Conservation (phyloP, 2,113 vertebrate species). For the Myotis brandtii region DNA sequence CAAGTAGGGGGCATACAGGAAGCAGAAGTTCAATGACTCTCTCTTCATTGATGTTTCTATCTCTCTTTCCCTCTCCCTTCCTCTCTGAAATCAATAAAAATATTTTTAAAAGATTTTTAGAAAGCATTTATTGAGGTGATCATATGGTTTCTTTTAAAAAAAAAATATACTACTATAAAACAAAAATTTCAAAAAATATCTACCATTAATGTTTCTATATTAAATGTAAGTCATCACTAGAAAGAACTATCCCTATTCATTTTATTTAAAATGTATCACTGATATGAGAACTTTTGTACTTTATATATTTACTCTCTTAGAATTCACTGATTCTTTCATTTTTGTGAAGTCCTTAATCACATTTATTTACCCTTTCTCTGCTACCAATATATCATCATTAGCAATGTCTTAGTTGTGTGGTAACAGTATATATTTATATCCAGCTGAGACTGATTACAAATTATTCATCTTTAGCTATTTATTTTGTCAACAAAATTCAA, state of each 20-base stretch:
- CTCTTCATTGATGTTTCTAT: no score
- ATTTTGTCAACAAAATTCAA: conserved; percentile 68
- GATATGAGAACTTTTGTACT: conserved; percentile 57
- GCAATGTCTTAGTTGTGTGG: conserved; percentile 12
- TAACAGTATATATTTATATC: conserved; percentile 45
- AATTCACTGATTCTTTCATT: conserved; percentile 46
- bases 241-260: neutral
- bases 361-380: conserved; percentile 39
- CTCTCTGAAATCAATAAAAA: no score
- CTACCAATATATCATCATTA: conserved; percentile 53
- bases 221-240: conserved; percentile 24
- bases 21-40: no score
- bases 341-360: conserved; percentile 53
- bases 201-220: conserved; percentile 15
- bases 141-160: neutral
- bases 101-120: no score
- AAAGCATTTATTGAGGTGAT: no score
- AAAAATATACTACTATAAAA: neutral
- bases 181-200: neutral
- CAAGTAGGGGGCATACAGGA: no score
- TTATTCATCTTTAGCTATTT: conserved; percentile 41
- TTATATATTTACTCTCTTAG: conserved; percentile 52
- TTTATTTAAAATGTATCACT: conserved; percentile 2
- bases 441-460: neutral
- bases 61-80: no score